Evolutionary conservation across 2,113 vertebrate species (phyloP), one percentile per base, ranked within the genome.

Genomic region (Greenwoodochromis staneri): DNA sequence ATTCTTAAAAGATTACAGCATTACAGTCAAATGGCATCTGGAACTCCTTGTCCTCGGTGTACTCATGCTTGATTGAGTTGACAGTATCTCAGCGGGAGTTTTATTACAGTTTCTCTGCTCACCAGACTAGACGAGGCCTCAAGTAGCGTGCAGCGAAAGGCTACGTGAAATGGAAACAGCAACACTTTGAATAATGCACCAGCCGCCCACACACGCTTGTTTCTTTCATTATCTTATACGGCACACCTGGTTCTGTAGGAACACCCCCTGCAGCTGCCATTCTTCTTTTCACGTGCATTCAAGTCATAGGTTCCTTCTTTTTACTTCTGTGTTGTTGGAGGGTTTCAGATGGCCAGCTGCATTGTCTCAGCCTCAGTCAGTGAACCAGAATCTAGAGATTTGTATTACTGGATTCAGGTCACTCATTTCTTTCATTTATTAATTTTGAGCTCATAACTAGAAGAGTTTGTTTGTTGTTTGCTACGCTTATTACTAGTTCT

Each of bases 161-260:
- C 66, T 40, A 83, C 36, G 31, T 88, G 45, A 85, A 91, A 87
- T 83, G 34, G 66, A 61, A 88, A 61, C 51, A 36, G 69, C n/a
- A 47, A 80, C 53, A 47, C 45, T 91, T 80, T 87, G 85, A 91
- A 31, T 87, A 90, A 91, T 84, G 81, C 42, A 69, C 29, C 73
- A 71, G 24, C 57, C 80, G 49, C 80, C 76, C 55, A 40, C 86
- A 42, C 85, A 42, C 6, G 8, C 38, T 85, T 29, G 21, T 73
- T 57, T 4, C 81, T 55, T 86, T 66, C 87, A 90, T 92, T 91
- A 90, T 85, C 86, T 92, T 88, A 53, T 69, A 89, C 87, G 87
- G 73, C 59, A 82, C 89, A 89, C 81, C 51, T 51, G 19, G 45
- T 13, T 81, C 63, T 51, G 78, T 57, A 40, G 40, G 61, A 88